Base-by-base conservation (phyloP, 2,888 invertebrate species). In the Ectobius pallidus region DNA sequence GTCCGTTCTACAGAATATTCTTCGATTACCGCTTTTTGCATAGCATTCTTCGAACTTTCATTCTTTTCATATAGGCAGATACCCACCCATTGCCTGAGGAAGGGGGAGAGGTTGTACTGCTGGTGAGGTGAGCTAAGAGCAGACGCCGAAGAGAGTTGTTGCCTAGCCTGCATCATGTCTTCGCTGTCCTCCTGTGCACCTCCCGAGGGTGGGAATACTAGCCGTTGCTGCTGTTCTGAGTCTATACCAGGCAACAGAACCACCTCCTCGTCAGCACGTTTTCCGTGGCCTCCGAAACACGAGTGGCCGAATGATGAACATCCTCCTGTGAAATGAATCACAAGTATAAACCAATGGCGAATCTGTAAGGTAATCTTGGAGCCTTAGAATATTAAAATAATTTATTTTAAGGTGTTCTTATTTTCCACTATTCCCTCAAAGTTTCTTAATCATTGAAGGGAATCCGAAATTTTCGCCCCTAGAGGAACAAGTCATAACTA, bases 281-380 rank as follows among this genome's bases (percentile, higher is more conserved):
- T 92, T 4, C 92, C 92, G 79, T 91, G 91, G 0, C 91, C 92
- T 0, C 92, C 92, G 79, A 89, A 91, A 81, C 92, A 92, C 1
- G 91, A 91, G 79, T 92, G 92, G 0, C 92, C 92, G 77, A 90
- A 92, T 0, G 89, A 87, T 14, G 89, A 87, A 79, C 92, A 92
- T 0, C 91, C 90, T 73, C 90, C 91, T 92, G 39, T 39, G 20
- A 62, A 9, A n/a, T 20, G 14, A 58, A 52, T 9, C 44, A 39
- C 25, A 22, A 25, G n/a, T n/a, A n/a, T n/a, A n/a, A n/a, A n/a
- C 6, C 7, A 39, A 39, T 39, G 39, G 14, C 39, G 39, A 39
- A 39, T 6, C 6, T 39, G 39, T 25, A 52, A 11, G 4, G 52
- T 2, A 4, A 52, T 1, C 9, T 25, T 22, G 52, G 11, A 11